phyloP scores from a whole-genome alignment of 2,888 invertebrate species.

The Limnephilus auricula region DNA sequence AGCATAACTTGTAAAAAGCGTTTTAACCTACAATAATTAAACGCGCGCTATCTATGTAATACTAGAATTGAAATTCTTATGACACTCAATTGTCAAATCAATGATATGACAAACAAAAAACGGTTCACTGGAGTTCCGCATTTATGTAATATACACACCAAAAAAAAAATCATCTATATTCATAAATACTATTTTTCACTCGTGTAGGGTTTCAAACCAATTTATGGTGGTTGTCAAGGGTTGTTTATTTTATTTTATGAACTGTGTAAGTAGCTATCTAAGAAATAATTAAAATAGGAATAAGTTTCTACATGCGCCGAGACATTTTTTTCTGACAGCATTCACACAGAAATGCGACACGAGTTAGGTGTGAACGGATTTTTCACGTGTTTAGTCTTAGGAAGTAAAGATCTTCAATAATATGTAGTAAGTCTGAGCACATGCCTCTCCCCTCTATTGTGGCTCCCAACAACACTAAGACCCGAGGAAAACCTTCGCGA shows the following conservation, averaged over 20 bases:
- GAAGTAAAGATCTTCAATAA: neutral
- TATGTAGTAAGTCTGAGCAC: neutral
- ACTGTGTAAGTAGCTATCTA: neutral
- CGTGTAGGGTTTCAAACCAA: neutral
- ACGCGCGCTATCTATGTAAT: no score
- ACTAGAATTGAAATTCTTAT: no score
- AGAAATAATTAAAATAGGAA: neutral
- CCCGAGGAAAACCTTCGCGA: neutral
- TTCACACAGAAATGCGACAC: neutral
- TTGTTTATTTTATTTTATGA: neutral
- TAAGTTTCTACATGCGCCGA: neutral
- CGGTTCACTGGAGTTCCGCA: no score
- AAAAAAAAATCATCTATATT: neutral
- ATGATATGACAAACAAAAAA: no score
- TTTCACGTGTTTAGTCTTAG: neutral
- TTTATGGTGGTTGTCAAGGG: neutral
- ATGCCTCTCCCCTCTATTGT: neutral
- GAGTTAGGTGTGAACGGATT: neutral
- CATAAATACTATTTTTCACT: neutral
- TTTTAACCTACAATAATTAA: no score
- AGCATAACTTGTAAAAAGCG: no score
- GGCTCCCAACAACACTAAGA: neutral
- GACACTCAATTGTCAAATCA: no score
- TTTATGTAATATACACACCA: neutral
- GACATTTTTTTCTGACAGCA: neutral